Percentiles rank a stretch among this genome's conserved stretches.
Conservation (phyloP, 2,888 invertebrate species). For the Trilocha varians region DNA sequence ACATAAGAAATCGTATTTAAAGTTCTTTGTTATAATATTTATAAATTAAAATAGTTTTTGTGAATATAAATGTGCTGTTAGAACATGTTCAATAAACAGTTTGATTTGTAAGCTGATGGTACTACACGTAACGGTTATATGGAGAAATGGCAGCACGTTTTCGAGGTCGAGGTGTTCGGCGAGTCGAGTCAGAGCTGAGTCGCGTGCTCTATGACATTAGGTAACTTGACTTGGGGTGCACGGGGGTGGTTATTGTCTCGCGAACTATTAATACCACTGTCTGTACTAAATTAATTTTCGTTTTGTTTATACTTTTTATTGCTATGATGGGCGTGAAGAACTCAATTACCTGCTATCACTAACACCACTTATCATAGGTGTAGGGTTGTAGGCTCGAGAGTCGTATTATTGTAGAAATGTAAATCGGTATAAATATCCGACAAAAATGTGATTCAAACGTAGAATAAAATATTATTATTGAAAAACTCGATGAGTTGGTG, state of each 20-base stretch:
- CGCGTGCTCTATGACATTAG: conserved; percentile 62
- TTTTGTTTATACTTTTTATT: not conserved
- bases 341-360: no score
- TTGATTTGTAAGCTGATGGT: not conserved
- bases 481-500: no score
- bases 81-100: not conserved
- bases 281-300: conserved; percentile 25
- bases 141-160: conserved; percentile 43
- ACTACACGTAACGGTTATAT: conserved; percentile 31
- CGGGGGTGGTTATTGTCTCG: conserved; percentile 65
- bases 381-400: no score
- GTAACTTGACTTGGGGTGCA: conserved; percentile 45
- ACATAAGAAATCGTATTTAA: no score
- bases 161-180: conserved; percentile 36
- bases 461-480: not conserved
- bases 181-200: conserved; percentile 31
- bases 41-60: no score
- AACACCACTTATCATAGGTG: no score
- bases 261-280: conserved; percentile 62
- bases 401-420: no score
- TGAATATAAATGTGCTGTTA: not conserved
- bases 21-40: no score
- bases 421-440: no score
- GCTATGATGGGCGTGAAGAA: no score
- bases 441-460: no score